Percentiles rank a stretch among this genome's conserved stretches.
Conservation (phyloP, 2,797 vertebrate genomes). For the Halcyon smyrnensis region DNA sequence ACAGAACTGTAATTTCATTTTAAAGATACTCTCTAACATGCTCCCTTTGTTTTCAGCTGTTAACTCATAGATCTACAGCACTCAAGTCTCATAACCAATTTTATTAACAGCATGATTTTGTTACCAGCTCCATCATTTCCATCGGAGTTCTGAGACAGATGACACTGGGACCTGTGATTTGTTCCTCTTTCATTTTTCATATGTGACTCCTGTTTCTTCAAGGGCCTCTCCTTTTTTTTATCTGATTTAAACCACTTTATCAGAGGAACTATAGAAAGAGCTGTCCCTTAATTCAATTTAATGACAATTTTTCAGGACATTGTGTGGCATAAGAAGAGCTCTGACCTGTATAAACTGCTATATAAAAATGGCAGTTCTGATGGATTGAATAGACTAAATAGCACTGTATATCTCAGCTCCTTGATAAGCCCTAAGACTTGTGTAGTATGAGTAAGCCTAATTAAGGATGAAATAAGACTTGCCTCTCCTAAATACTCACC, state of each 20-base stretch:
- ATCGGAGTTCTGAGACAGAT: not conserved
- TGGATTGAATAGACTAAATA: not conserved
- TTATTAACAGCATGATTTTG: not conserved
- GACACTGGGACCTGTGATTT: not conserved
- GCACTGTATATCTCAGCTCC: not conserved
- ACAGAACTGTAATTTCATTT: conserved; percentile 21
- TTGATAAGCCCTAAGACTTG: not conserved
- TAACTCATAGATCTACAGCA: not conserved
- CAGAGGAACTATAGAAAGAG: not conserved
- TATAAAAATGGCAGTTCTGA: not conserved
- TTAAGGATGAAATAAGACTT: not conserved
- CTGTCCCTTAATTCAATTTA: conserved; percentile 26
- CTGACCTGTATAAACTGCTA: not conserved
- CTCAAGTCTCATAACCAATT: not conserved
- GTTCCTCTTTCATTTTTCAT: conserved; percentile 18
- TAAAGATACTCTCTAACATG: not conserved
- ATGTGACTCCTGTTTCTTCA: not conserved
- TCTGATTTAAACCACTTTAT: not conserved
- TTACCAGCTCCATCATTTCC: not conserved
- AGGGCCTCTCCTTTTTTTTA: not conserved
- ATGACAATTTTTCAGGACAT: not conserved
- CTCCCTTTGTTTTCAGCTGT: conserved; percentile 26
- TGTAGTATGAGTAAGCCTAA: not conserved
- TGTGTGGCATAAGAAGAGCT: not conserved
- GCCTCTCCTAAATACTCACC: not conserved